These are phyloP conservation scores for Amphilophus citrinellus DNA, from an alignment of 2,113 vertebrate genomes.

Conservation along the genomic window DNA sequence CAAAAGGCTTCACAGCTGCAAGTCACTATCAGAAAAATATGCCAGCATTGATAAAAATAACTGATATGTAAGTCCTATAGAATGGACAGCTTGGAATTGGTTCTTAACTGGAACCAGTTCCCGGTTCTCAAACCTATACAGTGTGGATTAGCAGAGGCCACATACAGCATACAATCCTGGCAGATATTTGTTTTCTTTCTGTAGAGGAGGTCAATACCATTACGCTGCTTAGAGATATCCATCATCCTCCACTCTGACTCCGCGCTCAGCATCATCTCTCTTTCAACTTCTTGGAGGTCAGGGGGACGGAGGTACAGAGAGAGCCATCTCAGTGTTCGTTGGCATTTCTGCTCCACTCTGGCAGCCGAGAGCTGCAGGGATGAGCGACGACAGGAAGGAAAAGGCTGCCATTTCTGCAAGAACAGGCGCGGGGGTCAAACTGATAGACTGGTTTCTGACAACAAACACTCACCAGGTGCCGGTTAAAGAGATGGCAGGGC, in stretches of 20 bases:
- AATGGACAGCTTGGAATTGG: background rate
- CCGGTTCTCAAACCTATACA: background rate
- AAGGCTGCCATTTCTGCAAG: conserved; percentile 55
- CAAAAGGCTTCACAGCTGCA: background rate
- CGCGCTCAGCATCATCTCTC: conserved; percentile 43
- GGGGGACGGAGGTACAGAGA: conserved; percentile 41
- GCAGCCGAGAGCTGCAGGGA: conserved; percentile 4
- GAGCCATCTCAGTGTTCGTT: conserved; percentile 49
- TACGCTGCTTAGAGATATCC: conserved; percentile 57
- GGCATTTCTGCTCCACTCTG: conserved; percentile 54
- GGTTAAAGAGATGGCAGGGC: conserved; percentile 61
- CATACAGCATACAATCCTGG: conserved; percentile 56
- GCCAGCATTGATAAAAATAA: background rate
- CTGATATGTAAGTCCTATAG: background rate
- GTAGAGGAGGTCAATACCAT: conserved; percentile 58
- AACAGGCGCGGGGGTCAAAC: conserved; percentile 60
- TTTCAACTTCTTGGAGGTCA: conserved; percentile 74
- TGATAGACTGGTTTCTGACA: conserved; percentile 65
- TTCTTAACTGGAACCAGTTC: background rate
- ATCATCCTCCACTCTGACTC: conserved; percentile 61
- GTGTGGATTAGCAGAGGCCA: conserved; percentile 47
- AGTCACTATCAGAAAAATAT: background rate
- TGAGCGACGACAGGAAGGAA: conserved; percentile 22
- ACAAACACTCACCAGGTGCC: conserved; percentile 51
- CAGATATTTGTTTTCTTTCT: conserved; percentile 67